These are phyloP conservation scores for Brotula barbata DNA, from an alignment of 2,797 vertebrate species.

Conservation along the genomic window DNA sequence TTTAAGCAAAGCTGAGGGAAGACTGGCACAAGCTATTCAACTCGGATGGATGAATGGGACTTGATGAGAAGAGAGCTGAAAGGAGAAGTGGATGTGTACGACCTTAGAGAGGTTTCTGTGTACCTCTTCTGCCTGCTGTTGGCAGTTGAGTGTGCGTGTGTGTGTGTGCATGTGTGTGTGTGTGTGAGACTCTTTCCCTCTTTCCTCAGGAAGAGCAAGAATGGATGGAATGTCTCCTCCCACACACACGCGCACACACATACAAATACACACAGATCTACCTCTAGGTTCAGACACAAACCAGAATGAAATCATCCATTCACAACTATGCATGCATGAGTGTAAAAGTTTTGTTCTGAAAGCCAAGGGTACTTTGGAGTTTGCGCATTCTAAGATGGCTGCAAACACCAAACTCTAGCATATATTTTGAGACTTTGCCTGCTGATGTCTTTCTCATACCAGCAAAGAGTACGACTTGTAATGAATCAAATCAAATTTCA, in stretches of 20 bases:
- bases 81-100: conserved; percentile 44
- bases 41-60: conserved; percentile 8
- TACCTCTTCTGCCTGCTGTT: conserved; percentile 44
- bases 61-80: conserved; percentile 16
- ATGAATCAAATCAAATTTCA: too few relatives aligned
- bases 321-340: not conserved
- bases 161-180: not conserved
- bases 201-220: conserved; percentile 71
- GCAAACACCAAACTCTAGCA: not conserved
- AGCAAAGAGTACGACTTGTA: too few relatives aligned
- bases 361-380: too few relatives aligned
- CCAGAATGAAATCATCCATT: not conserved
- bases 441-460: too few relatives aligned
- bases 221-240: conserved; percentile 64
- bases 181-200: conserved; percentile 44
- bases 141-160: conserved; percentile 18
- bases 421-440: too few relatives aligned
- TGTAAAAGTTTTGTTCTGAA: too few relatives aligned
- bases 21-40: too few relatives aligned
- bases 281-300: conserved; percentile 16
- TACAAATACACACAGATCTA: conserved; percentile 10
- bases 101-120: conserved; percentile 30
- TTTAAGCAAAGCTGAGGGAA: too few relatives aligned
- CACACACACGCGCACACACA: conserved; percentile 32
- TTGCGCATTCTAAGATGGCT: not conserved